phyloP scores from a whole-genome alignment of 2,888 invertebrate genomes.

The Cryptocephalus primarius region DNA sequence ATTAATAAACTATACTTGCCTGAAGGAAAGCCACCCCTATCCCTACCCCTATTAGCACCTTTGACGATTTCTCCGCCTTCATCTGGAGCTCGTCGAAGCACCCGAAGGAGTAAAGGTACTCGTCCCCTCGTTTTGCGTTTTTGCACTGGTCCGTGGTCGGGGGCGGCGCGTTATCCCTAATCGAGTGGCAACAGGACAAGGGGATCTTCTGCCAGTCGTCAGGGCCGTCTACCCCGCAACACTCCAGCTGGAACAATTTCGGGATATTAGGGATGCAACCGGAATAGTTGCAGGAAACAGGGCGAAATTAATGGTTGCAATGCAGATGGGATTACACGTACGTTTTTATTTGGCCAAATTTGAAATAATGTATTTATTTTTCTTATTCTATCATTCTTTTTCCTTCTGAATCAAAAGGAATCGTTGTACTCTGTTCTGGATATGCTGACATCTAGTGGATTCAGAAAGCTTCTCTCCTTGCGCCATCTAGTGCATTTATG shows the following conservation, averaged over 20 bases:
- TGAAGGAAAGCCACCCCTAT: constrained; percentile 53
- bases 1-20: constrained; percentile 34
- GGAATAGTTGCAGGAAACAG: too few species aligned
- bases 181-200: constrained; percentile 48
- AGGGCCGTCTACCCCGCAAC: constrained; percentile 32
- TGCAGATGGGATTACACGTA: too few species aligned
- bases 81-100: constrained; percentile 45
- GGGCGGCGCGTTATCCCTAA: constrained; percentile 21
- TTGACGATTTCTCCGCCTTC: constrained; percentile 44
- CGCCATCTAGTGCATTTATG: too few species aligned
- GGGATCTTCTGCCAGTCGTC: constrained; percentile 42
- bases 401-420: too few species aligned
- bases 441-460: too few species aligned
- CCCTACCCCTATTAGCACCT: constrained; percentile 50
- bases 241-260: constrained; percentile 39
- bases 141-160: constrained; percentile 26
- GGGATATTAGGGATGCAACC: too few species aligned
- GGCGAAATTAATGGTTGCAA: too few species aligned
- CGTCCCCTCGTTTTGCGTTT: constrained; percentile 22
- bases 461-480: too few species aligned
- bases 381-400: too few species aligned
- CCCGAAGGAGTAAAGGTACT: constrained; percentile 37
- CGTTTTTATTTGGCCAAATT: too few species aligned
- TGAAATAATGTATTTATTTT: too few species aligned
- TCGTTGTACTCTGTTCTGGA: too few species aligned